These are phyloP conservation scores for Coluber constrictor DNA, from an alignment of 2,797 vertebrate genomes.

Conservation along the genomic window DNA sequence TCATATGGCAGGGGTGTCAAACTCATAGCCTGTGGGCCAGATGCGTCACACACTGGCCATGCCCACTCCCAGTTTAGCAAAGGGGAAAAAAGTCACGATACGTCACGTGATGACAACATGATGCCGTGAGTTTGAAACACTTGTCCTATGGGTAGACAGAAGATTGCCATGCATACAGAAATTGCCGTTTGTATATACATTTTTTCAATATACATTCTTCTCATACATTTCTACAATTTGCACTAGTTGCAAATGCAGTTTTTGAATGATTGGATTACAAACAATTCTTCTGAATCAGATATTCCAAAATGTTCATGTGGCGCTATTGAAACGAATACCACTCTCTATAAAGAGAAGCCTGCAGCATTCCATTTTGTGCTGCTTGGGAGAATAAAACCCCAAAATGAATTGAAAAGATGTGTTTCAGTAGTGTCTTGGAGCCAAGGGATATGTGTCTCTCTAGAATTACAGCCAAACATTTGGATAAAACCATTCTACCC, in stretches of 20 bases:
- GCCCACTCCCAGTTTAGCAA: no score
- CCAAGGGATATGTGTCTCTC: not conserved
- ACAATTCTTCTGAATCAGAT: not conserved
- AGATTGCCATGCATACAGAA: not conserved
- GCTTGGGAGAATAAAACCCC: not conserved
- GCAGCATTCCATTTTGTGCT: not conserved
- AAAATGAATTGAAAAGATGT: not conserved
- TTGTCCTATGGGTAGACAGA: not conserved
- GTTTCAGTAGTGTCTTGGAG: not conserved
- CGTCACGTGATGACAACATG: no score
- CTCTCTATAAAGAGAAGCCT: not conserved
- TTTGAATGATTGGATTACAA: not conserved
- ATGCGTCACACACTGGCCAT: no score
- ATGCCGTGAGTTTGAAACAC: no score
- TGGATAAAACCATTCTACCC: not conserved
- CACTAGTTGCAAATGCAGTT: not conserved
- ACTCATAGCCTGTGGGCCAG: no score
- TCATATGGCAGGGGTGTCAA: no score
- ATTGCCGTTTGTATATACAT: not conserved
- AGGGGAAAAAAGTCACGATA: no score
- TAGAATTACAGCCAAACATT: not conserved
- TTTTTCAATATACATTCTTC: not conserved
- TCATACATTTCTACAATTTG: not conserved
- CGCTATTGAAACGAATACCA: not conserved
- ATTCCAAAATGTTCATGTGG: not conserved